Evolutionary conservation across 2,888 invertebrate species (phyloP).

Genomic region (Agrotis exclamationis): DNA sequence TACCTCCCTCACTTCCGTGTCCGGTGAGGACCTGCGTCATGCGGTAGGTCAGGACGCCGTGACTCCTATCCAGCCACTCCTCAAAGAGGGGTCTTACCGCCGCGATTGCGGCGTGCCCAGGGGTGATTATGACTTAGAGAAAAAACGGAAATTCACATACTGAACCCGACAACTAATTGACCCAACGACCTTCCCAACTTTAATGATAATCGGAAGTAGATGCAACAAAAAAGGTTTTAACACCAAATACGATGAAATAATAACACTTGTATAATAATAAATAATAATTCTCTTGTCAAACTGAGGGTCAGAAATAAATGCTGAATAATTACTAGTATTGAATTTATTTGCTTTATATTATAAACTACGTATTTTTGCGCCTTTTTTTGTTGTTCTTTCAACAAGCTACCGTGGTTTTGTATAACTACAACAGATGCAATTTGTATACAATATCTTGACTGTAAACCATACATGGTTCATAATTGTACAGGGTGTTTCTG

Average conservation of each 20-base stretch:
- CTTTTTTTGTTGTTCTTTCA: constrained; percentile 33
- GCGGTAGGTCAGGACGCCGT: no score
- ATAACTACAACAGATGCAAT: constrained; percentile 26
- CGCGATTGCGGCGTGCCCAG: no score
- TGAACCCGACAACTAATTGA: constrained; percentile 12
- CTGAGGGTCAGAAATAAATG: constrained; percentile 51
- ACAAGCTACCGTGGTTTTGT: constrained; percentile 40
- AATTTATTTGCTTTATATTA: constrained; percentile 40
- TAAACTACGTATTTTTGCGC: neutral
- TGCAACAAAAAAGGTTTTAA: constrained; percentile 39
- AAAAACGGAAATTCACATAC: no score
- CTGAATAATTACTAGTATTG: constrained; percentile 45
- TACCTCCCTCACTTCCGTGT: no score
- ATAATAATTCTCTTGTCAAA: constrained; percentile 40
- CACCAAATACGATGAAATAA: constrained; percentile 46
- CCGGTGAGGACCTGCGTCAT: no score
- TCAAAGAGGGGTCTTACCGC: no score
- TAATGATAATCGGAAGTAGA: constrained; percentile 53
- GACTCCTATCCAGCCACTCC: no score
- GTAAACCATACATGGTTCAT: no score
- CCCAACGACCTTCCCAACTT: neutral
- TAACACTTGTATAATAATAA: constrained; percentile 33
- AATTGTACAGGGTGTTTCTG: no score
- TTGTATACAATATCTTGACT: constrained; percentile 20
- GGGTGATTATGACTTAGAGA: no score